Base-by-base conservation (phyloP, 2,113 vertebrate species). In the Limnothrissa miodon region DNA sequence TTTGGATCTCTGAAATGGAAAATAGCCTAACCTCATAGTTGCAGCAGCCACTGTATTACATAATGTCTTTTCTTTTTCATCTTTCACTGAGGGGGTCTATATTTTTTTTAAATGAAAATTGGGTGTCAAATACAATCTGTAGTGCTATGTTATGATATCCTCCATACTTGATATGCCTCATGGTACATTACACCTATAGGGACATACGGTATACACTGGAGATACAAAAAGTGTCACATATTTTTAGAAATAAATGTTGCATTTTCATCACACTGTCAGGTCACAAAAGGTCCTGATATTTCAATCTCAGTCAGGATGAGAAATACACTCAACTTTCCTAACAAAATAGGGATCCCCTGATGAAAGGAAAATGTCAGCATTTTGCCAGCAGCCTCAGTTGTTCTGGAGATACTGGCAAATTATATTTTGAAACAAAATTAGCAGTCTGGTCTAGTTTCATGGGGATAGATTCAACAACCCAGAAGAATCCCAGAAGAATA, bases 161-260 rank as follows among this genome's bases (percentile, higher is more conserved):
- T 79, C 56, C 1, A 56, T 83, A 48, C 4, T 79, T 74, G 80
- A 39, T 39, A 48, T 48, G 78, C 85, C 36, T 36, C 2, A 79
- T 44, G 39, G 66, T 45, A 44, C 44, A 59, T 45, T 80, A 44
- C 29, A 9, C 25, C 46, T 82, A 85, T 36, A 39, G 48, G 74
- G 51, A 56, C 51, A 48, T 17, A 48, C 46, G 2, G 17, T 48
- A 48, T 48, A 2, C 11, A 48, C 46, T 48, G 46, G 17, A 48
- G 46, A 48, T 56, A 5, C 21, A 19, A 56, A 56, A 2, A 15
- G 17, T 48, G 13, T 48, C 19, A 56, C 51, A 19, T 56, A 23
- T 56, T 56, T 4, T 53, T 53, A 19, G 51, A 53, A 21, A 53
- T 53, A 5, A 53, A 21, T 53, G 19, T 53, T 53, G 19, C 19